Evolutionary conservation across 2,888 invertebrate species (phyloP).

Genomic region (Sphaerophoria rueppellii): DNA sequence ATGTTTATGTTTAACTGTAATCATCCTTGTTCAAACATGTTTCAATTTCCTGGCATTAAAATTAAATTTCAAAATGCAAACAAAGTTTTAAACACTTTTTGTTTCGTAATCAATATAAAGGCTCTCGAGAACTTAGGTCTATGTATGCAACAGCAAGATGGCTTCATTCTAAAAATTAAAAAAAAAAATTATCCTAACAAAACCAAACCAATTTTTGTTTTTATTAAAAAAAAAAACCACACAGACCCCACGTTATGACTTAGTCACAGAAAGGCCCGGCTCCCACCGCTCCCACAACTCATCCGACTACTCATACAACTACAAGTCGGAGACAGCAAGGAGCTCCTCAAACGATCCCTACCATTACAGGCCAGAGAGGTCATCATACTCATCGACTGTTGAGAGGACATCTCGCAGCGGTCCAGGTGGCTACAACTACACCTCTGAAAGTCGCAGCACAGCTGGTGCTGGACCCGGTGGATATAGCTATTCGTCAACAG

Average conservation of each 20-base stretch:
- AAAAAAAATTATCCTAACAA: conserved; percentile 33
- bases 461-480: conserved; percentile 90
- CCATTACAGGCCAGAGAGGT: conserved; percentile 85
- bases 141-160: conserved; percentile 72
- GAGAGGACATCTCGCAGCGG: conserved; percentile 88
- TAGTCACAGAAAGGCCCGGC: conserved; percentile 90
- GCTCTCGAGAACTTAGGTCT: conserved; percentile 9
- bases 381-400: conserved; percentile 86
- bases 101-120: background rate
- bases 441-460: conserved; percentile 88
- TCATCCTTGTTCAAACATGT: conserved; percentile 80
- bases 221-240: conserved; percentile 77
- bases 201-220: conserved; percentile 59
- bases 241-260: conserved; percentile 94
- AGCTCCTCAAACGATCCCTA: conserved; percentile 84
- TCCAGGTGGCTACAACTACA: conserved; percentile 90
- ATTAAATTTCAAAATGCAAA: conserved; percentile 33
- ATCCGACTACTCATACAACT: conserved; percentile 93
- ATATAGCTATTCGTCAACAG: conserved; percentile 91
- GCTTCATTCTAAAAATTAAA: conserved; percentile 46
- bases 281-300: conserved; percentile 86
- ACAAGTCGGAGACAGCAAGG: conserved; percentile 84
- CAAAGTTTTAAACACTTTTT: conserved; percentile 15
- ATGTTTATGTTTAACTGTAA: conserved; percentile 55
- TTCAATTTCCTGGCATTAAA: conserved; percentile 80